phyloP scores from a whole-genome alignment of 1,140 invertebrate genomes.

The Drosophila miranda region DNA sequence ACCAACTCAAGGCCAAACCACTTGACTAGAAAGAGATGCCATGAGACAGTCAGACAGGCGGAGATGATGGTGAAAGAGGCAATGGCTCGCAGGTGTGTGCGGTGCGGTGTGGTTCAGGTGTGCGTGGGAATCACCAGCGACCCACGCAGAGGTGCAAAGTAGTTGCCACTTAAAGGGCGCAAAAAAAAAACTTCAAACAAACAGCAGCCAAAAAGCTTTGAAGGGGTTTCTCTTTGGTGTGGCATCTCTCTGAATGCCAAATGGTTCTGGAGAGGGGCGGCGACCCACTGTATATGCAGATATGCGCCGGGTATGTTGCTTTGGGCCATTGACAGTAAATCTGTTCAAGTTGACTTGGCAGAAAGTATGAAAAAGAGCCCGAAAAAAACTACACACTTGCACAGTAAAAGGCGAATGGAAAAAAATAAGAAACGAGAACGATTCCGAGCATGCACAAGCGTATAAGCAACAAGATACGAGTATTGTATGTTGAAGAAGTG shows the following conservation, averaged over 20 bases:
- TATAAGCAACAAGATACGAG: conserved; percentile 1
- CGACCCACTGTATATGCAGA: background rate
- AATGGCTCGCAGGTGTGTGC: conserved; percentile 9
- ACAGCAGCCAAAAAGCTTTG: conserved; percentile 59
- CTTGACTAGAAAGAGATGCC: conserved; percentile 44
- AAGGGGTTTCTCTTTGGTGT: conserved; percentile 13
- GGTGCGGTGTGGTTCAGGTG: background rate
- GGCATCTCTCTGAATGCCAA: conserved; percentile 4
- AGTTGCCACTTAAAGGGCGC: conserved; percentile 54
- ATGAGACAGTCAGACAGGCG: conserved; percentile 36
- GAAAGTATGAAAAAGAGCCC: conserved; percentile 17
- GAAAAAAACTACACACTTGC: background rate
- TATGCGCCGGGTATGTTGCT: conserved; percentile 27
- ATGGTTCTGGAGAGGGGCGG: background rate
- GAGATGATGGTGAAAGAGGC: too few species aligned
- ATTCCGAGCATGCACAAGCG: conserved; percentile 6
- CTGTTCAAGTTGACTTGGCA: conserved; percentile 41
- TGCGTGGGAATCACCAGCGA: conserved; percentile 41
- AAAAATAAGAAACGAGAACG: conserved; percentile 3
- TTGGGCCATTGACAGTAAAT: conserved; percentile 51
- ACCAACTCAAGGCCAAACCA: conserved; percentile 46
- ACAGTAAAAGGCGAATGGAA: background rate
- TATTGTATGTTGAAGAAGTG: too few species aligned
- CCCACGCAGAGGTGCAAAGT: conserved; percentile 41
- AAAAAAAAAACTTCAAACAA: conserved; percentile 50